Conservation (phyloP, 2,113 vertebrate species). For the Notothenia coriiceps region DNA sequence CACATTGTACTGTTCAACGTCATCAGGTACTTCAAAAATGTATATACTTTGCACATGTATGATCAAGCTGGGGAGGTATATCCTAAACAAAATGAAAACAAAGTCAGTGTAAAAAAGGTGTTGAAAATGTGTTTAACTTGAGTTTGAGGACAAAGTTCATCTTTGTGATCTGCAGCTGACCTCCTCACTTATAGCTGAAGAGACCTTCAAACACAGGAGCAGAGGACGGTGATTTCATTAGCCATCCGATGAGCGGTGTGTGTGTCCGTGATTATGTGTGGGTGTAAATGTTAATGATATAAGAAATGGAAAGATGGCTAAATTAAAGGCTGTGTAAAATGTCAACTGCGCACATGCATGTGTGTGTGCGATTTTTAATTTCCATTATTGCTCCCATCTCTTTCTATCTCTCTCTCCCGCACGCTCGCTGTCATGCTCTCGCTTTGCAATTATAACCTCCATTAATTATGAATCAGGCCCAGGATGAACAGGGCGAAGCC, state of each 20-base stretch:
- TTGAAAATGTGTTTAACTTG: conserved; percentile 24
- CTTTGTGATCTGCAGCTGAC: conserved; percentile 28
- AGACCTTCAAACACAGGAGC: conserved; percentile 61
- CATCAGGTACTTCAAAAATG: neutral
- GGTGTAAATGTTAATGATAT: conserved; percentile 76
- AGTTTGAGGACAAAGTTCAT: conserved; percentile 34
- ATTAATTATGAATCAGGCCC: conserved; percentile 83
- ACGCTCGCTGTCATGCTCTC: conserved; percentile 47
- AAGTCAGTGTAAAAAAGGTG: neutral
- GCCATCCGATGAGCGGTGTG: conserved; percentile 30
- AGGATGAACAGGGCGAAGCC: conserved; percentile 65
- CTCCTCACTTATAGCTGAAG: conserved; percentile 28
- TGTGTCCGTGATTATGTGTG: conserved; percentile 36
- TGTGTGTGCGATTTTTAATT: conserved; percentile 41
- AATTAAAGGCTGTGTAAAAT: conserved; percentile 72
- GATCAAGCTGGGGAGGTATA: neutral
- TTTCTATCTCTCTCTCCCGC: conserved; percentile 25
- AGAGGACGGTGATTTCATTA: conserved; percentile 70
- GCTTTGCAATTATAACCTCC: conserved; percentile 78
- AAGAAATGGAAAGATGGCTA: conserved; percentile 60
- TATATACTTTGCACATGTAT: neutral
- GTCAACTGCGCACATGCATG: conserved; percentile 52
- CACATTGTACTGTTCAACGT: neutral
- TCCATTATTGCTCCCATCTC: conserved; percentile 66
- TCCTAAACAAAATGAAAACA: neutral